phyloP scores from a whole-genome alignment of 2,113 vertebrate genomes.

The Ciconia maguari region DNA sequence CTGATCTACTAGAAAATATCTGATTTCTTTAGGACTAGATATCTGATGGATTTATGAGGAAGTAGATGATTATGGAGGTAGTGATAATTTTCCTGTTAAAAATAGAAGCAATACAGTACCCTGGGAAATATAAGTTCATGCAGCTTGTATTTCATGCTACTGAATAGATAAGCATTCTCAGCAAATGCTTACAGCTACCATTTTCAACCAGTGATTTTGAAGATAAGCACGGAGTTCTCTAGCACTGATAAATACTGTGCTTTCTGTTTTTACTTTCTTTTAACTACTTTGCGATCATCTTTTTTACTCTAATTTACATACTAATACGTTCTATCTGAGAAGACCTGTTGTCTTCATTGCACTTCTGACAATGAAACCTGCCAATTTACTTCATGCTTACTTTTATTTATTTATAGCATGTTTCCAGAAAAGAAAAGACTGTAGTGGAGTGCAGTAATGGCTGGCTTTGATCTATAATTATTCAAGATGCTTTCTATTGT shows the following conservation, averaged over 20 bases:
- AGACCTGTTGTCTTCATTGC: not conserved
- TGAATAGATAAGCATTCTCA: not conserved
- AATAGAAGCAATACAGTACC: not conserved
- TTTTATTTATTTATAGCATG: not conserved
- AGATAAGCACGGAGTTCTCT: not conserved
- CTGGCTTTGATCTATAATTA: not conserved
- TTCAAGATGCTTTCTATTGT: not conserved
- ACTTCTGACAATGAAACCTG: not conserved
- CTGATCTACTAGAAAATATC: not conserved
- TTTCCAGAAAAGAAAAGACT: not conserved
- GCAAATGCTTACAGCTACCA: not conserved
- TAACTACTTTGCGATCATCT: not conserved
- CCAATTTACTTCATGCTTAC: not conserved
- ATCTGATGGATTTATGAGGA: not conserved
- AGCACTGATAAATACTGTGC: not conserved
- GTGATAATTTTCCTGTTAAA: not conserved
- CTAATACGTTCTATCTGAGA: not conserved
- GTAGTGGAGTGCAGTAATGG: not conserved
- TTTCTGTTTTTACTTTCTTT: not conserved
- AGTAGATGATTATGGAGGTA: not conserved
- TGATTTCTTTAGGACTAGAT: not conserved
- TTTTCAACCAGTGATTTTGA: not conserved
- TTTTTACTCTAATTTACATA: not conserved
- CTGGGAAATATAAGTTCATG: not conserved
- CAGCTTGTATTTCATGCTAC: not conserved